Evolutionary conservation across 2,797 vertebrate species (phyloP).

Genomic region (Cynodonichthys magdalenae): DNA sequence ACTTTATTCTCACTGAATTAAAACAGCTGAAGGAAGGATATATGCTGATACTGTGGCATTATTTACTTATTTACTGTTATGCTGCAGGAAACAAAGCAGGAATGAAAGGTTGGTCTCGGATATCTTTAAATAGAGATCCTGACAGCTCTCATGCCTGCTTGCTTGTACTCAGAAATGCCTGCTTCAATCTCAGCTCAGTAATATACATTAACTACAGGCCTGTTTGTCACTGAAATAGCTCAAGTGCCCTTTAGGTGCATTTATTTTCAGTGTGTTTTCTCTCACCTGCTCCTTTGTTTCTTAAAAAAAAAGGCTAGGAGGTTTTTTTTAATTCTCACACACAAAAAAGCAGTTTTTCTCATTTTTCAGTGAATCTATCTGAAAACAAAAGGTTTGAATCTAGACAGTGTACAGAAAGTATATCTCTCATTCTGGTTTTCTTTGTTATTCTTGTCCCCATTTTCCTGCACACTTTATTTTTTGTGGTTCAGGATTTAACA

Average conservation of each 20-base stretch:
- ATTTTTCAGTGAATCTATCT: constrained; percentile 29
- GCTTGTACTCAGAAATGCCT: constrained; percentile 56
- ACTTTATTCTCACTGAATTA: constrained; percentile 51
- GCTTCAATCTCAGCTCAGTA: constrained; percentile 56
- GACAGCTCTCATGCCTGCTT: constrained; percentile 45
- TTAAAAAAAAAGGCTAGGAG: constrained; percentile 33
- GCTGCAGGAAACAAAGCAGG: constrained; percentile 56
- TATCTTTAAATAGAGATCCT: constrained; percentile 73
- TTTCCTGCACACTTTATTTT: not conserved
- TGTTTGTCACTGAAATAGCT: constrained; percentile 72
- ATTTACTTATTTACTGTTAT: constrained; percentile 76
- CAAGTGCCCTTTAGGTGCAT: constrained; percentile 67
- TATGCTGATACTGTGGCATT: constrained; percentile 62
- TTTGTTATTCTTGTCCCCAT: constrained; percentile 1
- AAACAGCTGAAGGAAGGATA: constrained; percentile 49
- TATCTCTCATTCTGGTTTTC: constrained; percentile 5
- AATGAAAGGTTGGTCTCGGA: constrained; percentile 58
- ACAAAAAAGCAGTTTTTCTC: constrained; percentile 29
- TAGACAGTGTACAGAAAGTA: constrained; percentile 17
- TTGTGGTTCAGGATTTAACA: constrained; percentile 18
- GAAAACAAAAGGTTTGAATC: constrained; percentile 11
- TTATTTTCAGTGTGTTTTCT: constrained; percentile 49
- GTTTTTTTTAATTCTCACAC: constrained; percentile 30
- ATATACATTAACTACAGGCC: constrained; percentile 63
- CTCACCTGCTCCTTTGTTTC: constrained; percentile 42